A percentile compares a stretch with the other conserved stretches of the same genome.
Evolutionary conservation across 2,797 vertebrate genomes (phyloP).

Genomic region (Sarcophilus harrisii): DNA sequence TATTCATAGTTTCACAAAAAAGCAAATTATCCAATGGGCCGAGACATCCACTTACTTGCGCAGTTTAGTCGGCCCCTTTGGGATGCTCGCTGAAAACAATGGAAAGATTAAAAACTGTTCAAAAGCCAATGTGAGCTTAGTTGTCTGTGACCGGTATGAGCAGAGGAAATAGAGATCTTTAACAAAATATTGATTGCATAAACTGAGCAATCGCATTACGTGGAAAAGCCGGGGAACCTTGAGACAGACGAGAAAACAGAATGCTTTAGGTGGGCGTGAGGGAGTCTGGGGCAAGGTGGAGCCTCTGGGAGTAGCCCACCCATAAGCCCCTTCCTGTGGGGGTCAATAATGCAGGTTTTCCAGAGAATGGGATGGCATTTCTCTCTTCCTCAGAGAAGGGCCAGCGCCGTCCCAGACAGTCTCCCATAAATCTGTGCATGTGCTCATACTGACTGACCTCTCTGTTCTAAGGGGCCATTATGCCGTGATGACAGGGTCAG

Average conservation of each 20-base stretch:
- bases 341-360: background rate
- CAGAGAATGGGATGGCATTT: background rate
- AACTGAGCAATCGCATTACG: constrained; percentile 28
- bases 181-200: constrained; percentile 33
- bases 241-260: background rate
- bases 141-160: background rate
- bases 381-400: background rate
- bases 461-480: background rate
- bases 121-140: constrained; percentile 15
- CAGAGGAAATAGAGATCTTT: constrained; percentile 5
- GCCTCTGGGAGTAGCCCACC: background rate
- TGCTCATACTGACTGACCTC: background rate
- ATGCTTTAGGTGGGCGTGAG: background rate
- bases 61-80: background rate
- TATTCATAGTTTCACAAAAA: constrained; percentile 49
- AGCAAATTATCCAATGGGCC: constrained; percentile 49
- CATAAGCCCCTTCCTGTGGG: background rate
- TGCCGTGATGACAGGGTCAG: background rate
- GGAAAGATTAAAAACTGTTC: constrained; percentile 36
- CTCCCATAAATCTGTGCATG: background rate
- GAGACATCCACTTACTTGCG: constrained; percentile 43
- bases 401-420: background rate
- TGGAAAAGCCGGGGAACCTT: background rate
- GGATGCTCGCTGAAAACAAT: constrained; percentile 40
- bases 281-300: background rate